These are phyloP conservation scores for Aldrovandia affinis DNA, from an alignment of 2,797 vertebrate species.

Conservation along the genomic window DNA sequence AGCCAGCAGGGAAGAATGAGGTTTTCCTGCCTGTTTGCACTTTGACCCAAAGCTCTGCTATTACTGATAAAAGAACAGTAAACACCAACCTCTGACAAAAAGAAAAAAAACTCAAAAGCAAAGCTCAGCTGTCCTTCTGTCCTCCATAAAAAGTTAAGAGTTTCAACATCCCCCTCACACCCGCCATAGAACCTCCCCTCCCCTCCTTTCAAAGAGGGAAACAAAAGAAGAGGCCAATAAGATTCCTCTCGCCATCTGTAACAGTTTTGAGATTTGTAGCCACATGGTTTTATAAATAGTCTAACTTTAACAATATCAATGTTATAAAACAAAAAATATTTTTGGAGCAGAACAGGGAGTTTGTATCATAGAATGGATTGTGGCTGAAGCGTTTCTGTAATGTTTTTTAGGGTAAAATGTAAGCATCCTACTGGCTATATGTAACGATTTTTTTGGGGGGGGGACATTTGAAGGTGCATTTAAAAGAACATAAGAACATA, in stretches of 20 bases:
- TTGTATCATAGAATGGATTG: no score
- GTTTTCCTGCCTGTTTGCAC: slow-evolving; percentile 49
- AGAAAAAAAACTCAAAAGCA: neutral
- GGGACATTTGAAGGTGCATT: no score
- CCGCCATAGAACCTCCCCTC: neutral
- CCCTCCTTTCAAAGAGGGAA: no score
- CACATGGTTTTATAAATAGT: neutral
- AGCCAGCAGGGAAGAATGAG: slow-evolving; percentile 43
- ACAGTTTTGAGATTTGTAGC: neutral
- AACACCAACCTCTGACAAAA: neutral
- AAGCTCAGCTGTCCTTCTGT: neutral
- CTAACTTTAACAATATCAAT: neutral
- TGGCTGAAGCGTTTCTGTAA: no score
- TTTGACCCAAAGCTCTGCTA: slow-evolving; percentile 42
- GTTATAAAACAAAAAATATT: neutral
- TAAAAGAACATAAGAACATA: no score
- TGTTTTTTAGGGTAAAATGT: no score
- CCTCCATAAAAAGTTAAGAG: neutral
- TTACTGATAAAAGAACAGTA: slow-evolving; percentile 18
- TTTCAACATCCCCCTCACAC: neutral
- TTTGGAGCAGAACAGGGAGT: no score
- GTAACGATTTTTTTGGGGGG: neutral
- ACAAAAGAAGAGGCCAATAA: no score
- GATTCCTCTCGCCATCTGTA: neutral
- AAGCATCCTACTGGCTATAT: no score